A percentile compares a stretch with the other conserved stretches of the same genome.
Evolutionary conservation across 2,888 invertebrate species (phyloP).

Genomic region (Drosophila flavopinicola): DNA sequence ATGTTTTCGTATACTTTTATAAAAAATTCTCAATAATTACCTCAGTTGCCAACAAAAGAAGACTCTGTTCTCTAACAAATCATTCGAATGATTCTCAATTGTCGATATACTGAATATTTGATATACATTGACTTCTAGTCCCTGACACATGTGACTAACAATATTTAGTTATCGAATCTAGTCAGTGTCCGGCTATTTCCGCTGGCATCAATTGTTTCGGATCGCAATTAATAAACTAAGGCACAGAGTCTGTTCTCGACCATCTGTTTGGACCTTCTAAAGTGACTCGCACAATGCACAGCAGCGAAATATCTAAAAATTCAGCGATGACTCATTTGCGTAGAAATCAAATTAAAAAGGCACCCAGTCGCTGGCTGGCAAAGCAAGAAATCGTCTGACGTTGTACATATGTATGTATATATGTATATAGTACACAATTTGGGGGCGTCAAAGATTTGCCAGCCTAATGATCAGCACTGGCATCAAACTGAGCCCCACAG

Average conservation of each 20-base stretch:
- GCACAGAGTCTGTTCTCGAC: constrained; percentile 31
- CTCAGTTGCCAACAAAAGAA: too few relatives aligned
- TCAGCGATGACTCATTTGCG: constrained; percentile 66
- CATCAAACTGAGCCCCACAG: constrained; percentile 32
- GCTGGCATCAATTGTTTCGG: constrained; percentile 67
- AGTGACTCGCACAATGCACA: constrained; percentile 44
- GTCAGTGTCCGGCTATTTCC: constrained; percentile 53
- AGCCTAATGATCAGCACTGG: constrained; percentile 16
- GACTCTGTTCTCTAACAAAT: too few relatives aligned
- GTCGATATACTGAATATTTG: not conserved
- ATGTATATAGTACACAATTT: constrained; percentile 18
- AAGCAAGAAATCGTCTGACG: constrained; percentile 27
- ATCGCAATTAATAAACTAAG: constrained; percentile 51
- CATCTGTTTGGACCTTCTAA: constrained; percentile 65
- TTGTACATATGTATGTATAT: constrained; percentile 9
- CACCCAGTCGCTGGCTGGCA: not conserved
- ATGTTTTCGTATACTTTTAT: too few relatives aligned
- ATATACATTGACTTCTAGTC: constrained; percentile 21
- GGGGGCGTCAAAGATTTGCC: constrained; percentile 50
- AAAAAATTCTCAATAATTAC: too few relatives aligned
- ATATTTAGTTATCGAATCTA: constrained; percentile 10
- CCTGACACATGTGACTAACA: constrained; percentile 33
- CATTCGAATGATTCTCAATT: not conserved
- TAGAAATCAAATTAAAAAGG: constrained; percentile 60
- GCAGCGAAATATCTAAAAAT: constrained; percentile 67